Evolutionary conservation across 1,140 invertebrate species (phyloP).

Genomic region (Monomorium pharaonis): DNA sequence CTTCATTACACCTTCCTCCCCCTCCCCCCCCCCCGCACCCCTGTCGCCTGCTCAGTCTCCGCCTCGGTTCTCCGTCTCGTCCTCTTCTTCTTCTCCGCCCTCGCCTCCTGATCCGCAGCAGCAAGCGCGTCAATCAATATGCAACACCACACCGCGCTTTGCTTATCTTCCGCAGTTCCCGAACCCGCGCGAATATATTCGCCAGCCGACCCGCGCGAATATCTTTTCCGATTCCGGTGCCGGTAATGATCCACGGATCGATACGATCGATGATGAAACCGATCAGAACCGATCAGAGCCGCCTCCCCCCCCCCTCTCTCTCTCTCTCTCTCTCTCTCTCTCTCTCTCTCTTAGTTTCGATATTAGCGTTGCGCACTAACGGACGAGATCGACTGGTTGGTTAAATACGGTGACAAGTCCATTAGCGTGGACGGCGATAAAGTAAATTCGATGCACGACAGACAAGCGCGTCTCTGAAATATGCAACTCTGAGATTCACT

Average conservation of each 20-base stretch:
- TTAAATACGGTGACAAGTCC: constrained; percentile 58
- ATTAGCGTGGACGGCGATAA: constrained; percentile 27
- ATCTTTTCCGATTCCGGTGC: constrained; percentile 40
- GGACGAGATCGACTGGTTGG: constrained; percentile 37
- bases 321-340: too few species aligned
- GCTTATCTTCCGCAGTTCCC: constrained; percentile 81
- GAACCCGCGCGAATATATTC: constrained; percentile 64
- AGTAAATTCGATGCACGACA: constrained; percentile 21
- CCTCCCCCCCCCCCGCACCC: constrained; percentile 68
- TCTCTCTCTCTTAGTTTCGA: neutral
- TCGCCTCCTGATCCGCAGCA: constrained; percentile 72
- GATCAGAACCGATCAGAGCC: constrained; percentile 3
- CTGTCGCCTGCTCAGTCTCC: constrained; percentile 45
- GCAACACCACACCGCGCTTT: constrained; percentile 82
- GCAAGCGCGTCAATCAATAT: constrained; percentile 84
- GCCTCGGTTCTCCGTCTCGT: constrained; percentile 67
- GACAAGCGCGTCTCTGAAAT: constrained; percentile 43
- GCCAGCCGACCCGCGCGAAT: constrained; percentile 27
- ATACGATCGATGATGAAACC: neutral
- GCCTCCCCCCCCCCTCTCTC: too few species aligned
- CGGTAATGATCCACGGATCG: constrained; percentile 19
- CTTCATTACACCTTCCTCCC: constrained; percentile 83
- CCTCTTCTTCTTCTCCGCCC: constrained; percentile 66
- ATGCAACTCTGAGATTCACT: constrained; percentile 50
- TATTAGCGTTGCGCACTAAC: constrained; percentile 28